These are phyloP conservation scores for Lasioglossum figueresi DNA, from an alignment of 2,888 invertebrate species.

Conservation along the genomic window DNA sequence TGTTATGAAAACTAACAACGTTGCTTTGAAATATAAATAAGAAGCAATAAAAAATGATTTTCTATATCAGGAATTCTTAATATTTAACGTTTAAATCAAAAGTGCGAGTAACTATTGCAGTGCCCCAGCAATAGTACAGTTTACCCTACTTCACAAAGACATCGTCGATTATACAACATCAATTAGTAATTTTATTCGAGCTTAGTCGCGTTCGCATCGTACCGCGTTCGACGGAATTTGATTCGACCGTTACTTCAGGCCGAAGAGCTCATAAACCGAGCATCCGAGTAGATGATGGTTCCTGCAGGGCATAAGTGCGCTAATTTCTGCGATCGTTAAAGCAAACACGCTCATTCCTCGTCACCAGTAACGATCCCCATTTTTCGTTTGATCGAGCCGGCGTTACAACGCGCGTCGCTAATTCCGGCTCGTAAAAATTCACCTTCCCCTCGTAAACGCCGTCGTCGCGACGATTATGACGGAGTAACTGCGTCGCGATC, in stretches of 20 bases:
- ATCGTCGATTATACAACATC: no score
- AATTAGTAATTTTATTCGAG: not conserved
- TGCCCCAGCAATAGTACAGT: no score
- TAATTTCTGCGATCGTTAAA: not conserved
- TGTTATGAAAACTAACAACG: no score
- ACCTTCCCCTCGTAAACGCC: constrained; percentile 1
- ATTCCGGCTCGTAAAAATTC: constrained; percentile 15
- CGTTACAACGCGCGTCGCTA: not conserved
- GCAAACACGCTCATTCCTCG: not conserved
- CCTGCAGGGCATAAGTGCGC: not conserved
- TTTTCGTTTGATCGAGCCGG: not conserved
- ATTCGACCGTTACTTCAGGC: not conserved
- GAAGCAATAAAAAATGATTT: no score
- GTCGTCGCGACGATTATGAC: not conserved
- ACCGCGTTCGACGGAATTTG: not conserved
- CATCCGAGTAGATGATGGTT: not conserved
- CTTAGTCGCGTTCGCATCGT: not conserved
- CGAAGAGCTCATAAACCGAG: not conserved
- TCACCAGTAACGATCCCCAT: not conserved
- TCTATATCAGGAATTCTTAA: no score
- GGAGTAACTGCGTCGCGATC: not conserved
- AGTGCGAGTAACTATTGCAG: no score
- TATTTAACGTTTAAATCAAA: no score
- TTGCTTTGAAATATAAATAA: no score
- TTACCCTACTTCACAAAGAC: no score